Evolutionary conservation across 2,797 vertebrate genomes (phyloP).

Genomic region (Sebastes taczanowskii): DNA sequence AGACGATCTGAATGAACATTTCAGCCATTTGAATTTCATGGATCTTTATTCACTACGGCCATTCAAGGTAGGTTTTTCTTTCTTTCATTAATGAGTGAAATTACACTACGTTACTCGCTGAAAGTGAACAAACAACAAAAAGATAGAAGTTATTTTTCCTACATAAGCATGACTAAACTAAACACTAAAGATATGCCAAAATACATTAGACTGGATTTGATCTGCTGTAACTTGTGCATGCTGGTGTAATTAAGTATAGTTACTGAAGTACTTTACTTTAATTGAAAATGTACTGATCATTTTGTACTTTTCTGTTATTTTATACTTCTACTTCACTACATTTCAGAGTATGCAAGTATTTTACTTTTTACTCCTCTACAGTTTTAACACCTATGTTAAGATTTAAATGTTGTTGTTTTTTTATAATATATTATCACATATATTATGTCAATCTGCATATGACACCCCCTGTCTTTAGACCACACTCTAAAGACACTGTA

Average conservation of each 20-base stretch:
- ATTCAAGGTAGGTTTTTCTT: background rate
- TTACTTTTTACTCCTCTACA: background rate
- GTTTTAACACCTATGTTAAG: background rate
- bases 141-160: background rate
- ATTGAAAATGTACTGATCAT: too few species aligned
- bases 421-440: background rate
- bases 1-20: conserved; percentile 4
- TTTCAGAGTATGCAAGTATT: background rate
- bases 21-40: background rate
- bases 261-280: background rate
- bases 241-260: background rate
- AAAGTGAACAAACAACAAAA: background rate
- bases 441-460: background rate
- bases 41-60: background rate
- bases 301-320: background rate
- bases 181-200: background rate
- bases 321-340: background rate
- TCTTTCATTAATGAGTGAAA: background rate
- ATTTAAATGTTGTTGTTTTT: too few species aligned
- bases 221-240: background rate
- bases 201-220: background rate
- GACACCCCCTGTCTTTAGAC: background rate
- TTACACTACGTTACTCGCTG: background rate
- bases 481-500: background rate
- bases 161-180: background rate